These are phyloP conservation scores for Agriopis marginaria DNA, from an alignment of 2,888 invertebrate species.

Conservation along the genomic window DNA sequence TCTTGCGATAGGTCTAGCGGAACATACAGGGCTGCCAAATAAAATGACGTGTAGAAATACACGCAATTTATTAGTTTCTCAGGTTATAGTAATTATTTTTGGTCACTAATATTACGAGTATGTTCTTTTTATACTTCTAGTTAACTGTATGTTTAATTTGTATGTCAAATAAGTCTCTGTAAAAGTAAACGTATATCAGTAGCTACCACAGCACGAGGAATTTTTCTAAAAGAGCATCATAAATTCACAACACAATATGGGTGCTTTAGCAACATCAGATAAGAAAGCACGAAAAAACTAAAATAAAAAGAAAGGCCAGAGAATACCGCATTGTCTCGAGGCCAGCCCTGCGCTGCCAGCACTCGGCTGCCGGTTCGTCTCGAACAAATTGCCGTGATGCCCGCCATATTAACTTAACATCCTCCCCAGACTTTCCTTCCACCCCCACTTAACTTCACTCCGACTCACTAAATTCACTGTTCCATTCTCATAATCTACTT, in stretches of 20 bases:
- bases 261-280: constrained; percentile 20
- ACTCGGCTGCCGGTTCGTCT: constrained; percentile 78
- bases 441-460: constrained; percentile 48
- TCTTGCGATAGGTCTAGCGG: constrained; percentile 71
- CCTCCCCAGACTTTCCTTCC: constrained; percentile 58
- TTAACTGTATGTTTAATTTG: background rate
- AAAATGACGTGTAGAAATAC: constrained; percentile 9
- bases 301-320: constrained; percentile 22
- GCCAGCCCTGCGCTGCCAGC: constrained; percentile 70
- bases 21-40: constrained; percentile 62
- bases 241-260: constrained; percentile 13
- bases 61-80: background rate
- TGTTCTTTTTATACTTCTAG: background rate
- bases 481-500: constrained; percentile 51
- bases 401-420: constrained; percentile 83
- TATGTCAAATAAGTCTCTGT: background rate
- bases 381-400: constrained; percentile 84
- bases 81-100: background rate
- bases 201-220: constrained; percentile 1
- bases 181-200: background rate
- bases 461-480: constrained; percentile 63
- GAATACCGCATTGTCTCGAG: constrained; percentile 46
- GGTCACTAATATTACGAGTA: background rate
- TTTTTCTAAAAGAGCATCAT: constrained; percentile 12
- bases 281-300: constrained; percentile 22